Conservation (phyloP, 2,888 invertebrate species). For the Eupsilia transversa region DNA sequence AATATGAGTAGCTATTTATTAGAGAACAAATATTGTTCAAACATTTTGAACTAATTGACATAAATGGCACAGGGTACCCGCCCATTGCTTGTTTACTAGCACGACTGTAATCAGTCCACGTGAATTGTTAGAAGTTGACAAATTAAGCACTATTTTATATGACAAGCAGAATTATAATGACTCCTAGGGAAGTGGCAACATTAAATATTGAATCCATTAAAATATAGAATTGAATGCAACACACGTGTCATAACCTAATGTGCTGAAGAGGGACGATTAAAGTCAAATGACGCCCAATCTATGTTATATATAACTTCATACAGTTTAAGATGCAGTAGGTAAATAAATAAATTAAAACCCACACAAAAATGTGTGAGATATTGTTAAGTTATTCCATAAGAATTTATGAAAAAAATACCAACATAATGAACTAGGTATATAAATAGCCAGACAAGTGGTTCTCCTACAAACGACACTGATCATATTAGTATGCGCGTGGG, state of each 20-base stretch:
- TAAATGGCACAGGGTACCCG: constrained; percentile 16
- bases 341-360: constrained; percentile 6
- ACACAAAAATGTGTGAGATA: not conserved
- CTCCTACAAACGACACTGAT: constrained; percentile 59
- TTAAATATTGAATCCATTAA: not conserved
- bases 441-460: constrained; percentile 58
- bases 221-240: not conserved
- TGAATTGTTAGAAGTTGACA: constrained; percentile 19
- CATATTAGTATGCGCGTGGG: constrained; percentile 49
- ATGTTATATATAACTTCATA: not conserved
- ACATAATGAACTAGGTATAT: constrained; percentile 32
- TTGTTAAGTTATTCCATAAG: not conserved
- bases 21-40: not conserved
- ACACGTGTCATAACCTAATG: too few species aligned
- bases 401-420: constrained; percentile 3
- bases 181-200: not conserved
- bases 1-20: constrained; percentile 6
- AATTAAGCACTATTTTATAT: constrained; percentile 8
- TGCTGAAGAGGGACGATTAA: not conserved
- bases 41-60: constrained; percentile 13
- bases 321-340: not conserved
- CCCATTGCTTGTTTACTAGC: constrained; percentile 35
- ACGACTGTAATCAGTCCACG: constrained; percentile 7
- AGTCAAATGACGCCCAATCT: not conserved
- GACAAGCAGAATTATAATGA: not conserved